Evolutionary conservation across 92 coral and sea anemone species (phyloP).

Genomic region (Phenganax marumi): DNA sequence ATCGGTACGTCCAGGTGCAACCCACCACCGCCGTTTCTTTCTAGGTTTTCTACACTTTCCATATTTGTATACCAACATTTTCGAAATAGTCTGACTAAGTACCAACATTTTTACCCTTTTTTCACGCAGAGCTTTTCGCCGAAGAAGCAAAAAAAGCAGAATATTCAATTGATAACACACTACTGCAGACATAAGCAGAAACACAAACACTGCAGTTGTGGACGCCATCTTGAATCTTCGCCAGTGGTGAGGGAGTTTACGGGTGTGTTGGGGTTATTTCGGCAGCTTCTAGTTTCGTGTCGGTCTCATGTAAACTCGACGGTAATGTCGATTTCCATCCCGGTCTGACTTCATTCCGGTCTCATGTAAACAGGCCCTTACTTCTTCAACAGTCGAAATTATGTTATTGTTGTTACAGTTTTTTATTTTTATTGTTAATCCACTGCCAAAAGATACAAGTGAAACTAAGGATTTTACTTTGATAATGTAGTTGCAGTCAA

Average conservation of each 20-base stretch:
- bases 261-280: no score
- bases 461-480: no score
- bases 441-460: no score
- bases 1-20: conserved; percentile 10
- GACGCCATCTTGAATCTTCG: not conserved
- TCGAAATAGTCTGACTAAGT: not conserved
- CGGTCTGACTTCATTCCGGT: conserved; percentile 4
- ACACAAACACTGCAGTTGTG: not conserved
- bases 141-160: not conserved
- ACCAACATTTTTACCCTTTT: not conserved
- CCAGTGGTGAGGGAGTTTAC: not conserved
- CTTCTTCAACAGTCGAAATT: no score
- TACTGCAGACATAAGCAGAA: conserved; percentile 8
- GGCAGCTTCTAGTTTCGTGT: not conserved
- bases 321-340: not conserved
- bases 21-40: not conserved
- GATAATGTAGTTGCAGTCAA: no score
- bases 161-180: not conserved
- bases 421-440: no score
- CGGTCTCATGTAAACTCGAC: not conserved
- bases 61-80: not conserved
- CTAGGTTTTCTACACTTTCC: not conserved
- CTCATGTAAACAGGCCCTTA: conserved; percentile 1
- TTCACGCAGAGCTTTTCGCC: not conserved
- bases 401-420: no score